Base-by-base conservation (phyloP, 2,797 vertebrate species). In the Phrynocephalus forsythii region DNA sequence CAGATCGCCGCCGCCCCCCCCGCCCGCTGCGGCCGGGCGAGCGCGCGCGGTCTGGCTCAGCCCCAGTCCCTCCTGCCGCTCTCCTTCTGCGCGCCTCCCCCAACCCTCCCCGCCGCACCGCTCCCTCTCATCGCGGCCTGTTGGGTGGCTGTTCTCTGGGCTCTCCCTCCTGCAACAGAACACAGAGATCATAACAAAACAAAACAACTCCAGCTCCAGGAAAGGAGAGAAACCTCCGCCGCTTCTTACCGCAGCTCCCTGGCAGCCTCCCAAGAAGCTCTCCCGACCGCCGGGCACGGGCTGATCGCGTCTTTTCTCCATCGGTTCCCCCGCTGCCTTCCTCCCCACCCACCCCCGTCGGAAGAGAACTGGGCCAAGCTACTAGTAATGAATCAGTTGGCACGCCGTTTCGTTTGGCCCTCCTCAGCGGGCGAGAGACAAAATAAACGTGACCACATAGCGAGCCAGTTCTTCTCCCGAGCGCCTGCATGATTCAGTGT, bases 111-210 rank as follows among this genome's bases (percentile, higher is more conserved):
- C 82, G 38, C 38, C 38, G 38, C 38, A 44, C 38, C 85, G 92
- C 94, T 91, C 73, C 60, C 75, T 63, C 71, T 87, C 79, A 81
- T n/a, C 60, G n/a, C 44, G 1, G 79, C 89, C 3, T 73, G 87
- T 90, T 89, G 91, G 92, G 91, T 94, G 93, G 92, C 91, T 92
- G 94, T 20, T 94, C 91, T 94, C 92, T 86, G 92, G 92, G 91
- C 91, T 94, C 77, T 92, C 91, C 6, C 88, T 93, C 6, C 88
- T 93, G 92, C 91, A 92, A 63, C 66, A 26, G 52, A 92, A 89
- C 66, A 82, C 66, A 85, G 56, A 77, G 87, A 92, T 91, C 93
- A 93, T 92, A 93, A 93, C 92, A 94, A 94, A 95, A 38, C 80
- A 63, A 63, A 13, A 20, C 5, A 63, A 63, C 16, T 84, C 92